Conservation (phyloP, 1,140 invertebrate genomes). For the Galleria mellonella region DNA sequence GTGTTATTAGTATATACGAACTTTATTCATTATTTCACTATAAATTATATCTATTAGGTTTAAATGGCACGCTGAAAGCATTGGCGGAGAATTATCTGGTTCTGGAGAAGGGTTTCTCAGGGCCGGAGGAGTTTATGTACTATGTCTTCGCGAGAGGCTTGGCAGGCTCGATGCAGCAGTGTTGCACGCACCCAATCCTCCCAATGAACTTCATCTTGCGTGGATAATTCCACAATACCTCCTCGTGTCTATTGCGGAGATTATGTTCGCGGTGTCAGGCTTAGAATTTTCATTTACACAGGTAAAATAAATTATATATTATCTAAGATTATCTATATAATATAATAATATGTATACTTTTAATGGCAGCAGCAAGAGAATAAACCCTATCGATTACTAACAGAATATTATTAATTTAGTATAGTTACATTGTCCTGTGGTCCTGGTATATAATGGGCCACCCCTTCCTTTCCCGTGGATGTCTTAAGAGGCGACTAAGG, state of each 20-base stretch:
- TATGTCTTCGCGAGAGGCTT: conserved; percentile 43
- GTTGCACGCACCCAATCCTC: conserved; percentile 74
- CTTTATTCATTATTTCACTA: too few species aligned
- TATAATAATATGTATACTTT: too few species aligned
- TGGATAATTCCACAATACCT: conserved; percentile 93
- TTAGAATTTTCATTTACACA: conserved; percentile 93
- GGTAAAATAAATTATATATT: conserved; percentile 44
- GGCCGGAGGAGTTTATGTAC: conserved; percentile 53
- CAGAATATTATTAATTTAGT: too few species aligned
- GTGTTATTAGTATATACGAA: too few species aligned
- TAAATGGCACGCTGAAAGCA: conserved; percentile 39
- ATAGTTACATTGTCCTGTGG: too few species aligned
- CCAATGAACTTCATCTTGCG: conserved; percentile 85
- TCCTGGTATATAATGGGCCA: too few species aligned
- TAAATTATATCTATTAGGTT: conserved; percentile 23
- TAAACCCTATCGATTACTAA: too few species aligned
- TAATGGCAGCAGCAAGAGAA: too few species aligned
- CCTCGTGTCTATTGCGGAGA: conserved; percentile 85
- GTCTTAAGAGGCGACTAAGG: too few species aligned
- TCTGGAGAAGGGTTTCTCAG: conserved; percentile 38
- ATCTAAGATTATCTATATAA: not conserved
- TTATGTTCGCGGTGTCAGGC: conserved; percentile 95
- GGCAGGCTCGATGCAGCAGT: conserved; percentile 47
- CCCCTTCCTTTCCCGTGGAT: too few species aligned
- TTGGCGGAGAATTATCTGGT: conserved; percentile 35